Base-by-base conservation (phyloP, 2,888 invertebrate genomes). In the Zootermopsis nevadensis region DNA sequence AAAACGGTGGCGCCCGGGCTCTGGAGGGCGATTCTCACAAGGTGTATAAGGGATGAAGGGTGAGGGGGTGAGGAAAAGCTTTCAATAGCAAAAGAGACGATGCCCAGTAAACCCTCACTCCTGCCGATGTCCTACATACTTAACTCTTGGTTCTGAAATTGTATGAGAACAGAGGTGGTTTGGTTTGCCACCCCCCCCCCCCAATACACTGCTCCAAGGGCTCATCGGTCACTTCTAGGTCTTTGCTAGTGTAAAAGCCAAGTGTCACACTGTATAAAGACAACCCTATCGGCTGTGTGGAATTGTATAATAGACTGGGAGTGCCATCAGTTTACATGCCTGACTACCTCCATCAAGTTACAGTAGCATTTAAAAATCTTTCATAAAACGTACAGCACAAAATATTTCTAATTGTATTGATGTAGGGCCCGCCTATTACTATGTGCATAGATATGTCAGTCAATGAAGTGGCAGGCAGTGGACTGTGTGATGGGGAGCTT, bases 41-140 rank as follows among this genome's bases (percentile, higher is more conserved):
- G 60, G 79, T 79, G 79, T 79, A 53, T 76, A 77, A 76, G 81
- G 83, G 83, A 76, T 82, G 82, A 77, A 79, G 82, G 77, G 74
- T 12, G 60, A 42, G 69, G 31, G 42, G 77, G 60, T 72, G 72
- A 72, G 69, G 83, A 81, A 83, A 83, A 77, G 83, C 83, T 83
- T 83, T 83, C 81, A 83, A 81, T 83, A 77, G 67, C 81, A 83
- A 83, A 83, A 83, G 83, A 83, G 83, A 77, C 83, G 79, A 83
- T 80, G 72, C 55, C 74, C 82, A 69, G 74, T 42, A 77, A 74
- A 53, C 77, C 55, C 53, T 33, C 66, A 38, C 60, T 12, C 35
- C 82, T 72, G 33, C 67, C 66, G 24, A 53, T 55, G 55, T 72
- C 72, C 83, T 79, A 79, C 72, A 83, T 80, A 83, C 83, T 83